Conservation (phyloP, 1,140 invertebrate species). For the Drosophila insularis region DNA sequence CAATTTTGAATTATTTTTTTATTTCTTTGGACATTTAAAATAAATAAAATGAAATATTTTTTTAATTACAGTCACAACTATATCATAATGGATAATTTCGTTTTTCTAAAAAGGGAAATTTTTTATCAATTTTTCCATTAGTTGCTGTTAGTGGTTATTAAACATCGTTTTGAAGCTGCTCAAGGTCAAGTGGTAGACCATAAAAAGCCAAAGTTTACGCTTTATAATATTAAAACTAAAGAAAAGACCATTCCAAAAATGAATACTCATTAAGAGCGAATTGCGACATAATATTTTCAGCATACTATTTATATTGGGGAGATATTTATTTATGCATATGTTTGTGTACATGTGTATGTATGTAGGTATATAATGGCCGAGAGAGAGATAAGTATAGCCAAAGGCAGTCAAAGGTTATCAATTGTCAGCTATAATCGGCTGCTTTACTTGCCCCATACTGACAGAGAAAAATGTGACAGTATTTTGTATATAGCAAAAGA, state of each 20-base stretch:
- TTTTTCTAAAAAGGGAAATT: too few relatives aligned
- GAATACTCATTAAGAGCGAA: conserved; percentile 30
- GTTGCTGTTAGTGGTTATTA: too few relatives aligned
- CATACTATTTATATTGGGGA: conserved; percentile 17
- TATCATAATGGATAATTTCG: too few relatives aligned
- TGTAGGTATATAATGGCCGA: conserved; percentile 4
- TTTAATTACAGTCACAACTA: too few relatives aligned
- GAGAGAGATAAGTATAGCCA: conserved; percentile 48
- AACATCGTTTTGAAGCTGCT: too few relatives aligned
- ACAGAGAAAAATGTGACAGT: conserved; percentile 14
- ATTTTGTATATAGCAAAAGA: not conserved
- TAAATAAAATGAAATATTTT: too few relatives aligned
- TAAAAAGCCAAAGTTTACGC: not conserved
- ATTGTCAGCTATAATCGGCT: conserved; percentile 33
- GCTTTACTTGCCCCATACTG: conserved; percentile 15
- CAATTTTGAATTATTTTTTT: too few relatives aligned
- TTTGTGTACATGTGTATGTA: conserved; percentile 3
- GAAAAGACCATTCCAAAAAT: not conserved
- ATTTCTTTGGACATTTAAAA: too few relatives aligned
- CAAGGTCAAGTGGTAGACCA: not conserved
- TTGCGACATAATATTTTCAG: conserved; percentile 62
- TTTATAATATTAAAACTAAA: not conserved
- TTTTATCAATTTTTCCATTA: too few relatives aligned
- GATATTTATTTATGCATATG: conserved; percentile 6
- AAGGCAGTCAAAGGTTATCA: conserved; percentile 55